Conservation (phyloP, 2,888 invertebrate species). For the Tinea semifulvella region DNA sequence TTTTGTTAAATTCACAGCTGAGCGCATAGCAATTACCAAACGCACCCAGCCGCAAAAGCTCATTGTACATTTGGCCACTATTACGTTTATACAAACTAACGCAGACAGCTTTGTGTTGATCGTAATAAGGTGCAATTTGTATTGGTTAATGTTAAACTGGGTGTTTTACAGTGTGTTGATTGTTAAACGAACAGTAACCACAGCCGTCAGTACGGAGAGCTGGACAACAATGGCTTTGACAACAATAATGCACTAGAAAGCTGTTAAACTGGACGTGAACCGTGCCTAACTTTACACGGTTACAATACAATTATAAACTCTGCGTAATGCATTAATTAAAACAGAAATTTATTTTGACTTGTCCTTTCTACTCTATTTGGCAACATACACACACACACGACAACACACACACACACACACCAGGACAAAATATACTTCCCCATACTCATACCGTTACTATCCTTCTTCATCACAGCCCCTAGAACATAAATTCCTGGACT, state of each 20-base stretch:
- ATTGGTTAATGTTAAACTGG: background rate
- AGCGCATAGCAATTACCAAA: constrained; percentile 39
- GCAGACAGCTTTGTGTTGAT: background rate
- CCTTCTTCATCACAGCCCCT: too few relatives aligned
- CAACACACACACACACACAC: too few relatives aligned
- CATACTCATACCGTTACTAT: too few relatives aligned
- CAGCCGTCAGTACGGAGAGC: constrained; percentile 2
- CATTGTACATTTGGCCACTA: constrained; percentile 3
- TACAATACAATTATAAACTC: too few relatives aligned
- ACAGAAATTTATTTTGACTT: too few relatives aligned
- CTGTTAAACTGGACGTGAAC: constrained; percentile 3
- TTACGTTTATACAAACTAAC: background rate
- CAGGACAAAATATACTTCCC: too few relatives aligned
- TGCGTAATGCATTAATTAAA: too few relatives aligned
- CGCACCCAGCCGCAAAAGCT: constrained; percentile 46
- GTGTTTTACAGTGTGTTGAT: background rate
- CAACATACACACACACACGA: too few relatives aligned
- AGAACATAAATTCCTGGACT: too few relatives aligned
- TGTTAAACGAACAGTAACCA: constrained; percentile 11
- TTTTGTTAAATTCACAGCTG: constrained; percentile 30
- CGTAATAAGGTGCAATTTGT: background rate
- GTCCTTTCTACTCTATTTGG: too few relatives aligned
- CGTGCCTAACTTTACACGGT: too few relatives aligned
- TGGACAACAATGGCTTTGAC: constrained; percentile 10
- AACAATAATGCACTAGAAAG: constrained; percentile 8